Evolutionary conservation across 2,797 vertebrate species (phyloP), one percentile per base, ranked within the genome.

Genomic region (Brotula barbata): DNA sequence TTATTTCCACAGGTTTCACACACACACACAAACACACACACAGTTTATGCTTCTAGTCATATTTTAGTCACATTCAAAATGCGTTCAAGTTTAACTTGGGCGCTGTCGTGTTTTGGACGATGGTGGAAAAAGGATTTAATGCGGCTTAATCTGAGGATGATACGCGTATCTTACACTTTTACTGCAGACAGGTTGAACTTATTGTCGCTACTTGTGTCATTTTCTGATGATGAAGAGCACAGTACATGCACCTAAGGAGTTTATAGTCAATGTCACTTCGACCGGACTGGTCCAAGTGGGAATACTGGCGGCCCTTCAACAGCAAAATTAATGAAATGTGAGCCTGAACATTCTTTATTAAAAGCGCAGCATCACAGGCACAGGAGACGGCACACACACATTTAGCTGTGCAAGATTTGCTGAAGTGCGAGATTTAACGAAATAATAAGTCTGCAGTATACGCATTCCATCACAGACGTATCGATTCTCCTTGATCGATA

Each of bases 371-470:
- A 68, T 65, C 64, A 77, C 52, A 64, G 59, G 75, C 55, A 75
- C 47, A 7, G 64, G 73, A 64, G 58, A 69, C 57, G 62, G 68
- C 71, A 64, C 81, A 69, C 56, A 66, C 73, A 71, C 68, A 50
- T 83, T 85, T 77, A 75, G 58, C 63, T 64, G 48, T 80, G 81
- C 69, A 86, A 86, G 90, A 89, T 83, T n/a, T n/a, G n/a, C n/a
- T n/a, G n/a, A n/a, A n/a, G n/a, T n/a, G n/a, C n/a, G n/a, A 78
- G 76, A 90, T 88, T 78, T 82, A 81, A 84, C 79, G 71, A 76
- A 75, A 77, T 81, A 73, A 68, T 81, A 89, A 82, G 9, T 56
- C 61, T 20, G 37, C 42, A 49, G 33, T 33, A 44, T 60, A 46
- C 28, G 19, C 62, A 67, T 60, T 37, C 60, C 56, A 71, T 73